Evolutionary conservation across 2,888 invertebrate genomes (phyloP).

Genomic region (Amiota communis): DNA sequence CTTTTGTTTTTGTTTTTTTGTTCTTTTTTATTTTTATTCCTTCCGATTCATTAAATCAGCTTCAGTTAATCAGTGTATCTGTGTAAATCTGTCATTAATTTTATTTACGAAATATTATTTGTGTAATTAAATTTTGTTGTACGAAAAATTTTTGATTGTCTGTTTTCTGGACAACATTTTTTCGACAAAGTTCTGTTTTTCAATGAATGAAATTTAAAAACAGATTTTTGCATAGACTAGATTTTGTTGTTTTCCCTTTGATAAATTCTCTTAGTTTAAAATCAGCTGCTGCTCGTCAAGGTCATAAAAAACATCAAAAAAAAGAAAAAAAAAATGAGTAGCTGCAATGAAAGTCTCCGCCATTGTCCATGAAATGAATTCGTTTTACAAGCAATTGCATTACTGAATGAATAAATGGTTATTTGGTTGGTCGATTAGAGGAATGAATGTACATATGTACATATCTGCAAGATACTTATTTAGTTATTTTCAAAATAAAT

Average conservation of each 20-base stretch:
- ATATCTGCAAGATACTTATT: conserved; percentile 41
- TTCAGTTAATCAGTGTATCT: not conserved
- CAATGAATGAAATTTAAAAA: not conserved
- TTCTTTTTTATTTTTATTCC: conserved; percentile 36
- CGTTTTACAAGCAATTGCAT: conserved; percentile 5
- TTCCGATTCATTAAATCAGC: conserved; percentile 17
- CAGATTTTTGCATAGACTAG: conserved; percentile 2
- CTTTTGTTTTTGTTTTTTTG: conserved; percentile 38
- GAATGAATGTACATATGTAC: conserved; percentile 37
- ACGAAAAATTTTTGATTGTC: too few relatives aligned
- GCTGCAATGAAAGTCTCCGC: conserved; percentile 21
- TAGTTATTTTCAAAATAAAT: conserved; percentile 4
- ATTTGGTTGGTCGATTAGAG: conserved; percentile 16
- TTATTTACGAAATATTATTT: conserved; percentile 39
- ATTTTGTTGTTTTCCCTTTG: not conserved
- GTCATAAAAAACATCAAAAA: not conserved
- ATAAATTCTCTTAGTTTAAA: not conserved
- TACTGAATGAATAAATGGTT: conserved; percentile 31
- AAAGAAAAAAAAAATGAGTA: not conserved
- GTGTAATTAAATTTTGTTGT: too few relatives aligned
- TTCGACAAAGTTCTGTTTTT: not conserved
- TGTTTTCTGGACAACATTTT: too few relatives aligned
- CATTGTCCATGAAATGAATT: conserved; percentile 27
- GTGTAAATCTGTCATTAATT: conserved; percentile 55
- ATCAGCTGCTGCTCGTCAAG: conserved; percentile 11